Evolutionary conservation across 2,797 vertebrate species (phyloP).

Genomic region (Coregonus ussuriensis): DNA sequence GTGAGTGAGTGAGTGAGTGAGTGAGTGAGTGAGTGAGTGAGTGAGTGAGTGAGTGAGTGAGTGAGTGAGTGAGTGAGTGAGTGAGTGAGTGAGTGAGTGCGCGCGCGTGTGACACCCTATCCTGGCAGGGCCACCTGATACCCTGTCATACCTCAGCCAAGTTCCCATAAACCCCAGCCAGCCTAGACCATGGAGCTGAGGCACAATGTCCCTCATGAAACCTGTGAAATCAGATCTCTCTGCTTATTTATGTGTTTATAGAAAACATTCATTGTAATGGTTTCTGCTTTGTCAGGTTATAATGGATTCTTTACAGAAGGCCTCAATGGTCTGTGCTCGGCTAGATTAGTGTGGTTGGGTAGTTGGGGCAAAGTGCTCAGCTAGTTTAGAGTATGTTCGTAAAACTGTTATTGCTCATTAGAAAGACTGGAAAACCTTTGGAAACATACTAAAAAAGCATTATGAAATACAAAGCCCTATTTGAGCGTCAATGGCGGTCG

Average conservation of each 20-base stretch:
- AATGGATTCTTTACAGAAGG: conserved; percentile 34
- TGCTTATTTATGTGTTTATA: conserved; percentile 64
- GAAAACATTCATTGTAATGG: conserved; percentile 34
- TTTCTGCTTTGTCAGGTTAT: conserved; percentile 51
- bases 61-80: no score
- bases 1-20: no score
- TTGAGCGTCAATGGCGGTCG: no score
- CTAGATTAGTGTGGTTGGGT: not conserved
- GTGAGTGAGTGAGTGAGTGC: not conserved
- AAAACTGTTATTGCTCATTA: conserved; percentile 15
- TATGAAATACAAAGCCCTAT: not conserved
- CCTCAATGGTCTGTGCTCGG: conserved; percentile 31
- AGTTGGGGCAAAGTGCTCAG: not conserved
- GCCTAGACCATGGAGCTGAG: conserved; percentile 34
- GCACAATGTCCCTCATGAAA: conserved; percentile 49
- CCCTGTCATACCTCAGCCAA: conserved; percentile 47
- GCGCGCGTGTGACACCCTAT: conserved; percentile 46
- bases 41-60: no score
- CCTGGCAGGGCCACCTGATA: conserved; percentile 54
- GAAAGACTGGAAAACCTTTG: conserved; percentile 15
- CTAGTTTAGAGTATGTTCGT: not conserved
- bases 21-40: no score
- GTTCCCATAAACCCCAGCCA: conserved; percentile 60
- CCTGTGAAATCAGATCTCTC: conserved; percentile 51
- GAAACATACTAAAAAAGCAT: conserved; percentile 20